phyloP scores from a whole-genome alignment of 2,113 vertebrate species.

The Psephotus haematonotus region DNA sequence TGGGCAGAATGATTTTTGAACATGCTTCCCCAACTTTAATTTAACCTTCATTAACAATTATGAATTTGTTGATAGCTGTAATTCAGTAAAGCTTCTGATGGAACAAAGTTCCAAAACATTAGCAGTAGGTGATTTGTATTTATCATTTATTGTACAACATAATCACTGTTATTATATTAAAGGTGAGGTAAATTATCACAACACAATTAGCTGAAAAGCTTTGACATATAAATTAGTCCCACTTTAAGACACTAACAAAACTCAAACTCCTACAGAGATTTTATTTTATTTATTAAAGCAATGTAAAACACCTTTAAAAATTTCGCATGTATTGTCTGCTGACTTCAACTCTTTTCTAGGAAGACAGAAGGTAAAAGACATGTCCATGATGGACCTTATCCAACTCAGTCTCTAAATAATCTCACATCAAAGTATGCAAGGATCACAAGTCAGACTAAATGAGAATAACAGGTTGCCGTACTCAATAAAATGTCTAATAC shows the following conservation, averaged over 20 bases:
- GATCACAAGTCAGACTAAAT: not conserved
- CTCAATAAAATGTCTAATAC: not conserved
- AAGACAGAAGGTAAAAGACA: not conserved
- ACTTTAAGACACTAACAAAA: slow-evolving; percentile 20
- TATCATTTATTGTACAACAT: slow-evolving; percentile 25
- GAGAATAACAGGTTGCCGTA: not conserved
- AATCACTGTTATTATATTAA: slow-evolving; percentile 43
- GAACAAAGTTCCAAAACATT: slow-evolving; percentile 54
- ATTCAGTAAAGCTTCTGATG: slow-evolving; percentile 49
- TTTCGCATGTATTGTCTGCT: not conserved
- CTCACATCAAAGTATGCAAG: not conserved
- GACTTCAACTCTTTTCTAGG: not conserved
- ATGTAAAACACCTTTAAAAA: not conserved
- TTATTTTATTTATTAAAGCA: not conserved
- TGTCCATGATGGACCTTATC: not conserved
- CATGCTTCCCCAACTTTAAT: not conserved
- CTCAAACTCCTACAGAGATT: not conserved
- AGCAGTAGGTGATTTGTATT: slow-evolving; percentile 54
- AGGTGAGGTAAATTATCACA: slow-evolving; percentile 52
- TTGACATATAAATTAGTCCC: slow-evolving; percentile 39
- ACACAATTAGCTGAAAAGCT: slow-evolving; percentile 44
- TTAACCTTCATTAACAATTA: slow-evolving; percentile 29
- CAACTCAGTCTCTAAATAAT: not conserved
- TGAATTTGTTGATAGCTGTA: slow-evolving; percentile 40
- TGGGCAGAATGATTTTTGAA: not conserved